These are phyloP conservation scores for Donacobius atricapilla DNA, from an alignment of 2,113 vertebrate species.

Conservation along the genomic window DNA sequence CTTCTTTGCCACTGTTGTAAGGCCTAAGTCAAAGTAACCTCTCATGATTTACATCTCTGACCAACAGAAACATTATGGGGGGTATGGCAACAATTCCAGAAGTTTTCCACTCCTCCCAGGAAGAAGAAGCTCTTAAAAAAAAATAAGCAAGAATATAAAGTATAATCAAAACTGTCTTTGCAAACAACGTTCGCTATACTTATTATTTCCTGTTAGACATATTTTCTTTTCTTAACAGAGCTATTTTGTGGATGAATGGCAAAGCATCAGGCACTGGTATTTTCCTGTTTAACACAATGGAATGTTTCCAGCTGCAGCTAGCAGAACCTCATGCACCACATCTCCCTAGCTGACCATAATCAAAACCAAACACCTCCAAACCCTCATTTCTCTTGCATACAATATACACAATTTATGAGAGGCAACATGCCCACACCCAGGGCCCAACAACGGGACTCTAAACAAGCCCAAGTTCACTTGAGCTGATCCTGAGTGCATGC, in stretches of 20 bases:
- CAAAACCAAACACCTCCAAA: background rate
- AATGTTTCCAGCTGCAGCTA: conserved; percentile 15
- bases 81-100: background rate
- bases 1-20: background rate
- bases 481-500: background rate
- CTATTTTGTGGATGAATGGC: background rate
- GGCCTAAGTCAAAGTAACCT: background rate
- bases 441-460: background rate
- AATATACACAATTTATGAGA: background rate
- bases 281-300: background rate
- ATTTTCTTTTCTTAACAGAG: background rate
- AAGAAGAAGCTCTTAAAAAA: background rate
- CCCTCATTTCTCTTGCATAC: background rate
- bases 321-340: background rate
- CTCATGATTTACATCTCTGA: background rate
- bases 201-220: background rate
- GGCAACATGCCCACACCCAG: background rate
- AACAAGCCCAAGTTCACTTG: background rate
- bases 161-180: background rate
- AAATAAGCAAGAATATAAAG: background rate
- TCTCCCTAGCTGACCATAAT: background rate
- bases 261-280: background rate
- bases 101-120: background rate
- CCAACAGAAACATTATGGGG: background rate
- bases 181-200: background rate